Evolutionary conservation across 2,797 vertebrate genomes (phyloP).

Genomic region (Eremophila alpestris): DNA sequence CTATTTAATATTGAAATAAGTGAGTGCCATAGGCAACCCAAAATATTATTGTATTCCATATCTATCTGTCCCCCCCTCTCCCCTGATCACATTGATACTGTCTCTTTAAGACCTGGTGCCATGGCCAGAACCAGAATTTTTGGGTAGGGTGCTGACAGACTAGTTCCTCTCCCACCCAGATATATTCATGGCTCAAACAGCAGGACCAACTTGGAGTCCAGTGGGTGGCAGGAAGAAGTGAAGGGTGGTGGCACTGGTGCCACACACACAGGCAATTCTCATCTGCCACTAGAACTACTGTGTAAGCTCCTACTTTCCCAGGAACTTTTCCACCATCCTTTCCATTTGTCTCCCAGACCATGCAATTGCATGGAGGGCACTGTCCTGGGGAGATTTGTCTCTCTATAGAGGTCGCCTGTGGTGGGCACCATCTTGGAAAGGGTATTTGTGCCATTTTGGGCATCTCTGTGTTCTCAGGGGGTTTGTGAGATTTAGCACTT

Average conservation of each 20-base stretch:
- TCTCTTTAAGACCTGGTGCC: not conserved
- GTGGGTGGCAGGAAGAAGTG: accelerated
- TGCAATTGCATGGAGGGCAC: accelerated
- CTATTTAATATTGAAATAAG: not conserved
- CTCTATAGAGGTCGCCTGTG: not conserved
- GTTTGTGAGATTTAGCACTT: not conserved
- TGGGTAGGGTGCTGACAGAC: too few species aligned
- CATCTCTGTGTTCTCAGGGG: not conserved
- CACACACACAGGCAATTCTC: not conserved
- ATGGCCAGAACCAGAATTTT: not conserved
- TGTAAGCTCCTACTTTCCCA: not conserved
- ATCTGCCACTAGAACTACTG: not conserved
- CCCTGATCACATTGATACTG: accelerated
- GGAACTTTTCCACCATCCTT: not conserved
- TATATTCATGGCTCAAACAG: too few species aligned
- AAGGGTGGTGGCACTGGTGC: too few species aligned
- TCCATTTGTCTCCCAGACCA: not conserved
- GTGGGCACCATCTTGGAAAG: not conserved
- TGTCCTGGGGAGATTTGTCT: not conserved
- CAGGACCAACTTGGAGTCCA: accelerated
- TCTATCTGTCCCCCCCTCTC: not conserved
- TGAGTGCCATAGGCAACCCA: not conserved
- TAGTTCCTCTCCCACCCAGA: accelerated
- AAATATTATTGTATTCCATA: not conserved
- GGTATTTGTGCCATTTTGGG: not conserved